Base-by-base conservation (phyloP, 2,888 invertebrate species). In the Coronaproctus castanopsis region DNA sequence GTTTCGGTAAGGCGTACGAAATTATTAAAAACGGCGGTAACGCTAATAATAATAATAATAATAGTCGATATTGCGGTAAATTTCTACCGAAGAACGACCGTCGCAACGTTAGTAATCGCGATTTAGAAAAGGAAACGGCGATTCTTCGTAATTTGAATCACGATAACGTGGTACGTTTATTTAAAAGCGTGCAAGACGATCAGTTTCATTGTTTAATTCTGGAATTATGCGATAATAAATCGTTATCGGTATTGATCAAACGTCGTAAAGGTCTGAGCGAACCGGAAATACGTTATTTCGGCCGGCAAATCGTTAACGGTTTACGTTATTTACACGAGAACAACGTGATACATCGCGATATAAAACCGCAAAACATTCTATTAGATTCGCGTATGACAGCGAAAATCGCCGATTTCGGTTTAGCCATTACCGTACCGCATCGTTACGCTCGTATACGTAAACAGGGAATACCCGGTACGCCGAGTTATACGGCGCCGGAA, bases 201-300 rank as follows among this genome's bases (percentile, higher is more conserved):
- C 24, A 21, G 20, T 55, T 24, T 14, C 55, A 54, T 21, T 59
- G 59, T 22, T 52, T 59, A 21, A 50, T 59, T 3, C 54, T 55
- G 21, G 59, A 59, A 21, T 59, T 55, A 23, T 59, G 55, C 21
- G 55, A 54, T 18, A 53, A 59, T 22, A 59, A 59, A 23, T 59
- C 59, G 24, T 55, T 59, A 55, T 59, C 55, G 24, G 59, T 55
- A 23, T 50, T 59, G 49, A 59, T 59, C n/a, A 54, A 59, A n/a
- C 23, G 59, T 2, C 55, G 59, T n/a, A 52, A 55, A 24, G 55
- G 55, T 50, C 20, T 59, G 49, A 59, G 55, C 1, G 55, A 55
- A n/a, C 55, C 54, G 24, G 59, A 59, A 50, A 55, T 59, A 24
- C 59, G 59, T 50, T 59, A 49, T 55, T 59, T 59, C 51, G 50